phyloP scores from a whole-genome alignment of 1,140 invertebrate genomes.

The Drosophila subpulchrella region DNA sequence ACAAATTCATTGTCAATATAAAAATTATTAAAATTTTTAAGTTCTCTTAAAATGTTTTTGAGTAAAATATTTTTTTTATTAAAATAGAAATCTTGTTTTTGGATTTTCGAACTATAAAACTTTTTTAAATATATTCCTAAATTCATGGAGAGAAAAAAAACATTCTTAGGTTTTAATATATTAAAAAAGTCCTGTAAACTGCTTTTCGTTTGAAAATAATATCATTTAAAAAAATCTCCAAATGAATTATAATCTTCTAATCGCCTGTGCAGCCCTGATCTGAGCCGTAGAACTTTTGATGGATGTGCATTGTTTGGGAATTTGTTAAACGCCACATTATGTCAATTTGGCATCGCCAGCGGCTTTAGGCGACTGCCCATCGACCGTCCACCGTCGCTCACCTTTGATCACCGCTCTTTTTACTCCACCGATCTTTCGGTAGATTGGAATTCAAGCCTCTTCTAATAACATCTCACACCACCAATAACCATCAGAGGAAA shows the following conservation, averaged over 20 bases:
- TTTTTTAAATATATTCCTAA: too few relatives aligned
- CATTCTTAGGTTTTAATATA: too few relatives aligned
- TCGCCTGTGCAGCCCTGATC: slow-evolving; percentile 19
- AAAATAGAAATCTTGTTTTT: too few relatives aligned
- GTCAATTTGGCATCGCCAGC: slow-evolving; percentile 72
- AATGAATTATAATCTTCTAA: not conserved
- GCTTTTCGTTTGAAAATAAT: not conserved
- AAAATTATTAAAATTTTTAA: too few relatives aligned
- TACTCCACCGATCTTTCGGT: slow-evolving; percentile 41
- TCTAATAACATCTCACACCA: slow-evolving; percentile 54
- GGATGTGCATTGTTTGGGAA: slow-evolving; percentile 63
- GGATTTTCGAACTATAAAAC: too few relatives aligned
- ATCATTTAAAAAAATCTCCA: not conserved
- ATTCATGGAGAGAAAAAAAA: too few relatives aligned
- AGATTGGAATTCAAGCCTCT: slow-evolving; percentile 49
- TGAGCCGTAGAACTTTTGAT: slow-evolving; percentile 24
- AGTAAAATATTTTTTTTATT: too few relatives aligned
- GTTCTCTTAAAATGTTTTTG: too few relatives aligned
- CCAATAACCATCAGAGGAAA: slow-evolving; percentile 37
- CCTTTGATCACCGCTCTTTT: slow-evolving; percentile 47
- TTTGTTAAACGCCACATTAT: slow-evolving; percentile 84
- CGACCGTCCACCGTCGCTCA: slow-evolving; percentile 12
- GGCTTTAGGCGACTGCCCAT: slow-evolving; percentile 9
- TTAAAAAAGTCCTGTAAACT: not conserved
- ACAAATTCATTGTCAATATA: too few relatives aligned